Evolutionary conservation across 2,113 vertebrate genomes (phyloP), one percentile per base, ranked within the genome.

Genomic region (Equus przewalskii): DNA sequence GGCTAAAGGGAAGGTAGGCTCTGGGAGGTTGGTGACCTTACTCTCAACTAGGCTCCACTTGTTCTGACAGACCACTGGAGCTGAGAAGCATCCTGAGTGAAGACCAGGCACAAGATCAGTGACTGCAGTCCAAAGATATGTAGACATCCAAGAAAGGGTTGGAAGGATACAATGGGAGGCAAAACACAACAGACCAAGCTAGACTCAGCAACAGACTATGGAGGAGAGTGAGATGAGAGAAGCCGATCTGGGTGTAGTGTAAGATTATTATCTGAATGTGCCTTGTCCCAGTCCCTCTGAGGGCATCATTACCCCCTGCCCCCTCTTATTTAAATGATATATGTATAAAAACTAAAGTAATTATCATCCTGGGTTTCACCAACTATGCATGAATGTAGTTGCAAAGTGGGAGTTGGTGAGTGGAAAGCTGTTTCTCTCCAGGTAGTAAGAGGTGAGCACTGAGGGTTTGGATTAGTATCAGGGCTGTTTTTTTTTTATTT

Each of bases 221-320:
- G 41, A 73, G 60, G 18, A 79, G 54, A 26, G 13, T 73, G 70
- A 62, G 64, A 36, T 16, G 51, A 46, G 49, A 94, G 81, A 86
- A 54, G 49, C 15, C 5, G 0, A 0, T 46, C 2, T 56, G 24
- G 8, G 24, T 41, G 1, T 28, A 75, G 3, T 75, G 6, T 33
- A 13, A 58, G 44, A 60, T 30, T 73, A 3, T 28, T 78, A 12
- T 28, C n/a, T 70, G n/a, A 54, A 46, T 33, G 11, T 54, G 15
- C 16, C 7, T 30, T 92, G 24, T 5, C 28, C 3, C 16, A 14
- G 24, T 9, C 9, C 24, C 30, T 72, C 58, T 72, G 33, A 56
- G 4, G 67, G 10, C 44, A 64, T 58, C 30, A 51, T 49, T 36
- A 14, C 19, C 41, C 2, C 15, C 36, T 19, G 3, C 19, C 28